phyloP scores from a whole-genome alignment of 2,113 vertebrate genomes.

The human (Homo sapiens) region GRCh38 chr1:172034001-172034500 shows the following conservation, averaged over 20 bases:
- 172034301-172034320: not conserved
- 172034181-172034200: not conserved
- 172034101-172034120: not conserved
- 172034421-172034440: not conserved
- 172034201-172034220: not conserved
- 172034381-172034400: not conserved
- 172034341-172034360: not conserved
- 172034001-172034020: not conserved
- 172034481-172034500: not conserved
- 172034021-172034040: not conserved
- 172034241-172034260: not conserved
- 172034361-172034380: not conserved
- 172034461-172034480: not conserved
- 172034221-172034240: constrained; percentile 2
- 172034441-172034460: not conserved
- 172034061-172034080: not conserved
- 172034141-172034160: not conserved
- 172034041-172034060: not conserved
- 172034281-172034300: not conserved
- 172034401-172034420: not conserved
- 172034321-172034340: not conserved
- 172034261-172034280: not conserved
- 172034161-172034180: constrained; percentile 37
- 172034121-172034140: not conserved
- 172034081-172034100: not conserved